A percentile compares a stretch with the other conserved stretches of the same genome.
These are phyloP conservation scores for Tuberolachnus salignus DNA, from an alignment of 2,888 invertebrate species.

Conservation along the genomic window DNA sequence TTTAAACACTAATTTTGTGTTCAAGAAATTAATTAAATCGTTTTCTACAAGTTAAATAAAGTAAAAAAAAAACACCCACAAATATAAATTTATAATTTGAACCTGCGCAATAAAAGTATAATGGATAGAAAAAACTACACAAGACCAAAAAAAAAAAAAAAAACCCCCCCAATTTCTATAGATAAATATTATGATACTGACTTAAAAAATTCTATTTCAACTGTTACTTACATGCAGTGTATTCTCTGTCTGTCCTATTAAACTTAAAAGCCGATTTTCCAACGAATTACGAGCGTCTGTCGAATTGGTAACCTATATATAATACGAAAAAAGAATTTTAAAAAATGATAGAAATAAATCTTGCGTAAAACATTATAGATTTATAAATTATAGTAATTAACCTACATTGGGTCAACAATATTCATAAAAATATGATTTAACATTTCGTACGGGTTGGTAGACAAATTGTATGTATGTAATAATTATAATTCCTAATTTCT, in stretches of 20 bases:
- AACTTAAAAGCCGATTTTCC: slow-evolving; percentile 21
- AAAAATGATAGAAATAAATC: too few relatives aligned
- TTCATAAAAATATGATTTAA: background rate
- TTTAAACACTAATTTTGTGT: too few relatives aligned
- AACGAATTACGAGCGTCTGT: slow-evolving; percentile 21
- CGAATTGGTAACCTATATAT: slow-evolving; percentile 38
- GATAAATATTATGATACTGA: too few relatives aligned
- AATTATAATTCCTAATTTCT: background rate
- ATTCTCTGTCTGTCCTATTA: background rate
- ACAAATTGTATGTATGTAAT: background rate
- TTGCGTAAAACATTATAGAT: background rate
- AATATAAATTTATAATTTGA: too few relatives aligned
- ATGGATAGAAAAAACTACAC: too few relatives aligned
- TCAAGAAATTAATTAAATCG: too few relatives aligned
- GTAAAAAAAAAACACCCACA: too few relatives aligned
- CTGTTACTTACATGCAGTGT: background rate
- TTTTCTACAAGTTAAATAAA: too few relatives aligned
- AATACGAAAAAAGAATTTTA: background rate
- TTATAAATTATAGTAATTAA: background rate
- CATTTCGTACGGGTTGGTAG: background rate
- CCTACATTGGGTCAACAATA: background rate
- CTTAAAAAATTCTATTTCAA: too few relatives aligned
- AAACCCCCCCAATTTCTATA: too few relatives aligned
- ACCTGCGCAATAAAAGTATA: too few relatives aligned
- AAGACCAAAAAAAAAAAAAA: too few relatives aligned